phyloP scores from a whole-genome alignment of 2,113 vertebrate species.

The Machaerirhynchus nigripectus region DNA sequence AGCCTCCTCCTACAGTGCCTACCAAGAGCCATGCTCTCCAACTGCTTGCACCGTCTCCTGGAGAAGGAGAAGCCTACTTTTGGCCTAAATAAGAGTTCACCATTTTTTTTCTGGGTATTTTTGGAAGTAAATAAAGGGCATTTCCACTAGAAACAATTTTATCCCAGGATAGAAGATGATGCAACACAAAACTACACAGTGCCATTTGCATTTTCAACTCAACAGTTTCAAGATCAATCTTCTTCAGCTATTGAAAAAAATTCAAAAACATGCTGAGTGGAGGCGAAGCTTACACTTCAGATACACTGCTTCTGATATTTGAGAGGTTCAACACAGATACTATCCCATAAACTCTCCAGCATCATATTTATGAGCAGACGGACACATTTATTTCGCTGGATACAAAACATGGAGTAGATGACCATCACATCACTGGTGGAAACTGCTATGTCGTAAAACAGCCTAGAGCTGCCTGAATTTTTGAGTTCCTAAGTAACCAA shows the following conservation, averaged over 20 bases:
- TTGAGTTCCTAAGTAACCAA: not conserved
- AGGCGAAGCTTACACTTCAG: not conserved
- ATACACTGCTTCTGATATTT: not conserved
- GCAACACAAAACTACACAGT: not conserved
- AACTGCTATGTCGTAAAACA: constrained; percentile 17
- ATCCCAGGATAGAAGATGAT: not conserved
- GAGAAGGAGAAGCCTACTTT: not conserved
- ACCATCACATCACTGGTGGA: not conserved
- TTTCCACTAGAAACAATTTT: not conserved
- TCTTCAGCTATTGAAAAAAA: not conserved
- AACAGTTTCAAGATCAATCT: not conserved
- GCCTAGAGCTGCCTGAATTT: not conserved
- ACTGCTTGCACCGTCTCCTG: not conserved
- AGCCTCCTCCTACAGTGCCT: not conserved
- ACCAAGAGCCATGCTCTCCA: not conserved
- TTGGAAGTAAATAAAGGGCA: not conserved
- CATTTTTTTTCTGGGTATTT: not conserved
- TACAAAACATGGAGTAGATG: not conserved
- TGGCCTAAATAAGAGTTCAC: not conserved
- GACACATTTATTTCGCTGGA: not conserved
- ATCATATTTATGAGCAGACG: not conserved
- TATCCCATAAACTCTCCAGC: not conserved
- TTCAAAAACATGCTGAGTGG: not conserved
- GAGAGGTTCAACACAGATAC: not conserved
- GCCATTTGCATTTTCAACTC: not conserved